Evolutionary conservation across 1,140 invertebrate genomes (phyloP).

Genomic region (Leptonema lineaticorne): DNA sequence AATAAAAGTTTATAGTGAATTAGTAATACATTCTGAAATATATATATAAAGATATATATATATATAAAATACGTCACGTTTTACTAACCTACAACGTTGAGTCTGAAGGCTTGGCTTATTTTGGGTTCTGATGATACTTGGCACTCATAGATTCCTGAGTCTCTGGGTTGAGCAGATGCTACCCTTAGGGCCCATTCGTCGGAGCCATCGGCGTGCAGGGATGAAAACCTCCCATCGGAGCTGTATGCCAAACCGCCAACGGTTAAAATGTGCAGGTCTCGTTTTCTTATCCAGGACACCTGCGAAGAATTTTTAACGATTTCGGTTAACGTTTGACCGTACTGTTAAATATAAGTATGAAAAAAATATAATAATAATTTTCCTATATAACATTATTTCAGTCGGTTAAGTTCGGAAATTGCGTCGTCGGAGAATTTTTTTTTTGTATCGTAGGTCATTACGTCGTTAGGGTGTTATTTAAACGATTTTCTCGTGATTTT

Average conservation of each 20-base stretch:
- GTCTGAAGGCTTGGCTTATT: conserved; percentile 76
- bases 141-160: conserved; percentile 78
- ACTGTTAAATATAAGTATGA: too few species aligned
- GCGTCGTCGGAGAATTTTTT: too few species aligned
- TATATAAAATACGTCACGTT: not conserved
- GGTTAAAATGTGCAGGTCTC: conserved; percentile 73
- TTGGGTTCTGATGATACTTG: conserved; percentile 87
- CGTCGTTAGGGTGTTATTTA: too few species aligned
- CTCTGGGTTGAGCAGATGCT: conserved; percentile 74
- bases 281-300: conserved; percentile 76
- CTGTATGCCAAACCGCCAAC: conserved; percentile 75
- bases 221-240: conserved; percentile 73
- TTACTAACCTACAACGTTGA: conserved; percentile 80
- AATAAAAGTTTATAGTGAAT: too few species aligned
- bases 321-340: too few species aligned
- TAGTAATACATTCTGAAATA: too few species aligned
- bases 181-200: conserved; percentile 86
- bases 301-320: conserved; percentile 43
- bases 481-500: too few species aligned
- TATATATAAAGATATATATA: too few species aligned
- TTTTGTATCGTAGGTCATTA: too few species aligned
- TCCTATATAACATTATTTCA: too few species aligned
- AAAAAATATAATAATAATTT: too few species aligned
- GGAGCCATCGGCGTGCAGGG: conserved; percentile 79
- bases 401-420: too few species aligned